Base-by-base conservation (phyloP, 2,888 invertebrate species). In the Lacanobia wlatinum region DNA sequence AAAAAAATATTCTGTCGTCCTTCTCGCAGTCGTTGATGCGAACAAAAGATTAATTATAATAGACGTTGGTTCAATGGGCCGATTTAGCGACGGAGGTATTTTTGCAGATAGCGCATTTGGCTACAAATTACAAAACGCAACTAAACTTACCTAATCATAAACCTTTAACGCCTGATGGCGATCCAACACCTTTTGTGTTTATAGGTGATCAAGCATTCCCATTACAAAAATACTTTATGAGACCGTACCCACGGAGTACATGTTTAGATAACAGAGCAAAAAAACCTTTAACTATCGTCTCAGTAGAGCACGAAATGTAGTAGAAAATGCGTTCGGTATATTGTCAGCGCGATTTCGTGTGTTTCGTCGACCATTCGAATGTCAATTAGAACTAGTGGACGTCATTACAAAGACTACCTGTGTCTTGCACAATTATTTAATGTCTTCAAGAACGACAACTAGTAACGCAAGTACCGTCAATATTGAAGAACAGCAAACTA, bases 81-180 rank as follows among this genome's bases (percentile, higher is more conserved):
- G 73, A 75, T 77, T 80, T 73, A 60, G 65, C 60, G 65, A 70
- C 50, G 70, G 85, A 61, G 77, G 83, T 70, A 78, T 88, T 75
- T 86, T 85, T 73, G 80, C 84, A 75, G 82, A 84, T 64, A 84
- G 81, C 53, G 81, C 83, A 76, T 76, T 69, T 62, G 69, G 69
- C 56, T 43, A 64, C 50, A 64, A 40, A 64, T 64, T 70, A 70
- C 63, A 78, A 70, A 67, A 71, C 67, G 59, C 66, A 79, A 70
- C 62, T 76, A 75, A 70, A 72, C 70, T 76, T 78, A 66, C 80
- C 76, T 43, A 76, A 76, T 74, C 66, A 76, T 71, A 48, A 79
- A 68, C 75, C 76, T 72, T 78, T 83, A 76, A 69, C 64, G 52
- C 59, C 55, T 64, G 74, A 61, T 81, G 76, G 76, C 62, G 66